Evolutionary conservation across 2,888 invertebrate genomes (phyloP).

Genomic region (Cheilosia grossa): DNA sequence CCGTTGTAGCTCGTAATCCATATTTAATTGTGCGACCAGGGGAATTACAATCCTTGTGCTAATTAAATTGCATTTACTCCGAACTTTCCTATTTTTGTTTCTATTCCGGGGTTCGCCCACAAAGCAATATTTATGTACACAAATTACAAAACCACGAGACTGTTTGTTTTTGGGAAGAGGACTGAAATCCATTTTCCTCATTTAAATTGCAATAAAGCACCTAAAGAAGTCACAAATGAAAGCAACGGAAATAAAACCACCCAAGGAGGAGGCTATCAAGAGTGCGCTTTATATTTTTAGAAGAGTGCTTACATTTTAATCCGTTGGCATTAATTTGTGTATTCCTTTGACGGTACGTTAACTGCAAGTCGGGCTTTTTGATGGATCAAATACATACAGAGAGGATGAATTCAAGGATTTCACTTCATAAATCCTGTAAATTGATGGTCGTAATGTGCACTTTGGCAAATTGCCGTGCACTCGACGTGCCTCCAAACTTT

Average conservation of each 20-base stretch:
- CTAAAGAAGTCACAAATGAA: not conserved
- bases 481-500: conserved; percentile 30
- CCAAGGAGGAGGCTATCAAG: not conserved
- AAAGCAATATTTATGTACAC: conserved; percentile 35
- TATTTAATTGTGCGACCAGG: conserved; percentile 18
- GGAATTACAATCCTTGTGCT: not conserved
- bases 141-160: conserved; percentile 33
- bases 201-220: conserved; percentile 16
- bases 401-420: not conserved
- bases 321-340: conserved; percentile 49
- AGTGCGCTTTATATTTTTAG: not conserved
- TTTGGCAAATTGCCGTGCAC: conserved; percentile 36
- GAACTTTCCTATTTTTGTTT: not conserved
- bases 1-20: not conserved
- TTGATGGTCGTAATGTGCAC: not conserved
- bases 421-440: not conserved
- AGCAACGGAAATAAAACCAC: not conserved
- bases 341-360: conserved; percentile 29
- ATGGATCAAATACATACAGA: not conserved
- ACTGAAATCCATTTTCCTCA: conserved; percentile 23
- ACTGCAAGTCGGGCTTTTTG: conserved; percentile 22
- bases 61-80: conserved; percentile 34
- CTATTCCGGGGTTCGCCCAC: conserved; percentile 1
- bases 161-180: not conserved
- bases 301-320: conserved; percentile 13